A percentile compares a stretch with the other conserved stretches of the same genome.
These are phyloP conservation scores for Pseudomugil tenellus DNA, from an alignment of 2,797 vertebrate species.

Conservation along the genomic window DNA sequence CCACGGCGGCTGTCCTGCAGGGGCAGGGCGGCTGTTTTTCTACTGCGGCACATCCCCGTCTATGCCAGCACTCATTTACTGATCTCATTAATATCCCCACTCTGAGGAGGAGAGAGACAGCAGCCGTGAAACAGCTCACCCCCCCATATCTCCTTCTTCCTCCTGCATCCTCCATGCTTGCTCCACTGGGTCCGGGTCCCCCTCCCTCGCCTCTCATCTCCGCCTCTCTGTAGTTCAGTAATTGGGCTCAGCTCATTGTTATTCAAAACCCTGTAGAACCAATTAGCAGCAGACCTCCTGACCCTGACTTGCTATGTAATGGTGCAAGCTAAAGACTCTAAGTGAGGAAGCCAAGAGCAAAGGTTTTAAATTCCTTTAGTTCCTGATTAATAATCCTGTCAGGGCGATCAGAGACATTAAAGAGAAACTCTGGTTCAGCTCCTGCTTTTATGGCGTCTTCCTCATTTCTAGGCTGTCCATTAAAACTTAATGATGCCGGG, in stretches of 20 bases:
- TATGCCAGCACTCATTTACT: conserved; percentile 86
- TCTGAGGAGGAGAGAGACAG: conserved; percentile 75
- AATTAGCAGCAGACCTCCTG: conserved; percentile 87
- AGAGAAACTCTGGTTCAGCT: conserved; percentile 87
- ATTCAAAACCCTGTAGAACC: conserved; percentile 87
- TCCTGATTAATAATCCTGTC: conserved; percentile 97
- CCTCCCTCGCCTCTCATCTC: conserved; percentile 66
- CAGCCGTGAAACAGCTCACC: conserved; percentile 64
- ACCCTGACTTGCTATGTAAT: conserved; percentile 84
- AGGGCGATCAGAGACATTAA: conserved; percentile 93
- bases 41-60: conserved; percentile 80
- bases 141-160: conserved; percentile 48
- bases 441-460: conserved; percentile 79
- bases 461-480: conserved; percentile 91
- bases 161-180: conserved; percentile 65
- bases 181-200: conserved; percentile 71
- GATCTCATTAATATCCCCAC: conserved; percentile 85
- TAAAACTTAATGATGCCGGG: conserved; percentile 96
- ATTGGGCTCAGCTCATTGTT: conserved; percentile 86
- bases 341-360: conserved; percentile 85
- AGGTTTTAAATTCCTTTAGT: conserved; percentile 91
- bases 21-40: conserved; percentile 76
- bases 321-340: conserved; percentile 81
- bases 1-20: conserved; percentile 72
- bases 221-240: conserved; percentile 79